A percentile compares a stretch with the other conserved stretches of the same genome.
phyloP scores from a whole-genome alignment of 2,113 vertebrate species.

The Scortum barcoo region DNA sequence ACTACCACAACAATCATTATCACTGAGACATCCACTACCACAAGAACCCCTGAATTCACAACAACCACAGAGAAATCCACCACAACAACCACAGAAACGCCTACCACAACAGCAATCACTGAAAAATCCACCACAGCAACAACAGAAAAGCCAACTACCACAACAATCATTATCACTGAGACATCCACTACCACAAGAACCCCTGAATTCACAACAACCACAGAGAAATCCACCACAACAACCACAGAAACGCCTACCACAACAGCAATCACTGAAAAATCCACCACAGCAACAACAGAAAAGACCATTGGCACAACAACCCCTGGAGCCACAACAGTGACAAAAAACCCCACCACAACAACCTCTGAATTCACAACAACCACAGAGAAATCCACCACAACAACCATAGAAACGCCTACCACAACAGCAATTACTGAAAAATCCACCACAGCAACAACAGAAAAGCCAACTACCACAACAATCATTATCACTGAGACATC shows the following conservation, averaged over 20 bases:
- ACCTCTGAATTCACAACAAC: neutral
- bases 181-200: too few species aligned
- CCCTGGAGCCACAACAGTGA: too few species aligned
- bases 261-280: neutral
- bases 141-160: too few species aligned
- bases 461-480: neutral
- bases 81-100: neutral
- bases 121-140: neutral
- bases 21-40: neutral
- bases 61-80: neutral
- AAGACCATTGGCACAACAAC: neutral
- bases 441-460: neutral
- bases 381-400: neutral
- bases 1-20: too few species aligned
- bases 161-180: neutral
- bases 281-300: neutral
- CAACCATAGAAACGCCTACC: neutral
- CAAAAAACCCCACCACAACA: neutral
- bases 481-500: too few species aligned
- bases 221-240: constrained; percentile 1
- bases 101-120: neutral
- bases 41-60: neutral
- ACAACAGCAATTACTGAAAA: neutral
- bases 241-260: neutral
- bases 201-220: neutral